These are phyloP conservation scores for Melikaiella ostensackeni DNA, from an alignment of 2,888 invertebrate genomes.

Conservation along the genomic window DNA sequence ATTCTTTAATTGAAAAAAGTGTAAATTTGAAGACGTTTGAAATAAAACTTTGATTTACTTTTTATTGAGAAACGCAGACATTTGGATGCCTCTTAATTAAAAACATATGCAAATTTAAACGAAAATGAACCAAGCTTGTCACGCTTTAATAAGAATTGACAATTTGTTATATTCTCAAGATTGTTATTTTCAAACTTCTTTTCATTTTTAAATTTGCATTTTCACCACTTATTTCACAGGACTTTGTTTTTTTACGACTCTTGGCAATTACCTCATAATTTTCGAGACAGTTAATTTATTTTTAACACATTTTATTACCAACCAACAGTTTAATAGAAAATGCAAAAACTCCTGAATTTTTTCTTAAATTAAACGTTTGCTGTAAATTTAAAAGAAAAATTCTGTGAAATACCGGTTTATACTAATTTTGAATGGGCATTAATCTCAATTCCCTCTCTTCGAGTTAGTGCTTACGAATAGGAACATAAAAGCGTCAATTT, in stretches of 20 bases:
- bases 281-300: not conserved
- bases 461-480: not conserved
- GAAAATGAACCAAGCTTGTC: not conserved
- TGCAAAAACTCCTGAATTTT: not conserved
- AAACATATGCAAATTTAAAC: not conserved
- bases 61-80: no score
- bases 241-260: not conserved
- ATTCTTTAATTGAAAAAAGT: no score
- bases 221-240: not conserved
- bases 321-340: not conserved
- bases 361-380: not conserved
- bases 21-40: no score
- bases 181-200: not conserved
- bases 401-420: no score
- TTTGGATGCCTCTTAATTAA: not conserved
- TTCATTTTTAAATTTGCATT: not conserved
- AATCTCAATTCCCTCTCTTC: not conserved
- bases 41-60: no score
- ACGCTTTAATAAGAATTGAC: not conserved
- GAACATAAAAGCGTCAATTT: slow-evolving; percentile 22
- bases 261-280: not conserved
- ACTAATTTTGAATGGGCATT: no score
- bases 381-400: no score
- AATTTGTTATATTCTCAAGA: no score
- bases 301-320: no score